Conservation (phyloP, 2,113 vertebrate species). For the Hemichromis elongatus region DNA sequence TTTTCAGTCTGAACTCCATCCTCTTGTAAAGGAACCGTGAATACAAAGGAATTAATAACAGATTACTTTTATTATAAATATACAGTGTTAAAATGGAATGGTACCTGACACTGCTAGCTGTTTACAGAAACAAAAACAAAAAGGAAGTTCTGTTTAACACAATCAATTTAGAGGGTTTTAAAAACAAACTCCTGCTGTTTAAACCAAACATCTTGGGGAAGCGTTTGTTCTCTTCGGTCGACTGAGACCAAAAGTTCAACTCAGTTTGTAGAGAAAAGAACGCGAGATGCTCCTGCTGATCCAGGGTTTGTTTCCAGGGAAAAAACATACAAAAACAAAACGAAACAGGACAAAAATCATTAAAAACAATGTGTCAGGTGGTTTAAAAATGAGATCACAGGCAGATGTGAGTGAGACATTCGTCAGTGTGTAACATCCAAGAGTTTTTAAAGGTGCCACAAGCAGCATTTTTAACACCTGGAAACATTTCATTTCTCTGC, state of each 20-base stretch:
- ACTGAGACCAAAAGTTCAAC: background rate
- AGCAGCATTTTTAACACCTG: constrained; percentile 11
- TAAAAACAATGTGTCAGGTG: background rate
- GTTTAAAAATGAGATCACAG: background rate
- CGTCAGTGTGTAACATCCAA: constrained; percentile 14
- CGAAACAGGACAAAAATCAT: background rate
- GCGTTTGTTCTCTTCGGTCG: background rate
- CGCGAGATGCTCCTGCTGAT: background rate
- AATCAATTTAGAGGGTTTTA: background rate
- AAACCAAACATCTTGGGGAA: background rate
- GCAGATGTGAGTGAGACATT: constrained; percentile 27
- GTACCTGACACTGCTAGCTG: constrained; percentile 58
- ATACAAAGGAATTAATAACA: background rate
- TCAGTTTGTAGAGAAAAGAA: background rate
- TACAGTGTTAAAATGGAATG: constrained; percentile 69
- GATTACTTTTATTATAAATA: constrained; percentile 68
- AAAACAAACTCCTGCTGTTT: background rate
- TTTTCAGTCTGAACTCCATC: background rate
- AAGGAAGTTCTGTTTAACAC: constrained; percentile 2
- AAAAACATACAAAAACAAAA: background rate
- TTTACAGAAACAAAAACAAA: constrained; percentile 20
- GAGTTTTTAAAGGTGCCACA: constrained; percentile 19
- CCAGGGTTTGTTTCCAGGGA: background rate
- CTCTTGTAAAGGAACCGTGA: background rate
- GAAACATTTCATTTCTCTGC: background rate